Evolutionary conservation across 2,888 invertebrate genomes (phyloP), one percentile per base, ranked within the genome.

Genomic region (Rhagonycha lutea): DNA sequence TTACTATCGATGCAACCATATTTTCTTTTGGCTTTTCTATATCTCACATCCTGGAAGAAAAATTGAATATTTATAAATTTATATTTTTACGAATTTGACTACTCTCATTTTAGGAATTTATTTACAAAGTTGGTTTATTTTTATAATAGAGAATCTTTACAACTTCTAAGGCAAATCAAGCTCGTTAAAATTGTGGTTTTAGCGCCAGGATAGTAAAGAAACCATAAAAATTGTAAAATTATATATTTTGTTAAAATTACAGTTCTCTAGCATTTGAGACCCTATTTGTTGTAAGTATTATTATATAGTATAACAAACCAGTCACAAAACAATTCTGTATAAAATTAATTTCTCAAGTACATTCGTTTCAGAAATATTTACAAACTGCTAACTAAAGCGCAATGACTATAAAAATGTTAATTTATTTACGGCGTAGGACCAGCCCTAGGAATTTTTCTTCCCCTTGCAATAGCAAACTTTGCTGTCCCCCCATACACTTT

Each of bases 1-100:
- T 32, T 68, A 29, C 3, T 73, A 73, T 69, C 61, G 63, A 62
- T 69, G 63, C 63, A 69, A 61, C 68, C 61, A 18, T 80, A 79
- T 83, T 86, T 86, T 79, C 86, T 80, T 81, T 86, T 86, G 61
- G 84, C 83, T 82, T 83, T 86, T 80, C 80, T 84, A 81, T 85
- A 86, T 82, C 85, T 84, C 81, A 83, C 82, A 69, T 83, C 86
- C 86, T 86, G 83, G 79, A 86, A 86, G 77, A 77, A 73, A 79
- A 47, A 47, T 47, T 47, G 5, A n/a, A n/a, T 7, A 47, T 47
- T 47, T 47, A 47, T n/a, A 47, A 47, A 81, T 79, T 14, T 62
- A 10, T 23, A 14, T 61, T 73, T 26, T 14, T 62, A 73, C 26
- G 29, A 28, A 18, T 65, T 72, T 9, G 2, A 23, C 62, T n/a